A percentile compares a stretch with the other conserved stretches of the same genome.
These are phyloP conservation scores for Chironomus tentans DNA, from an alignment of 2,888 invertebrate genomes.

Conservation along the genomic window DNA sequence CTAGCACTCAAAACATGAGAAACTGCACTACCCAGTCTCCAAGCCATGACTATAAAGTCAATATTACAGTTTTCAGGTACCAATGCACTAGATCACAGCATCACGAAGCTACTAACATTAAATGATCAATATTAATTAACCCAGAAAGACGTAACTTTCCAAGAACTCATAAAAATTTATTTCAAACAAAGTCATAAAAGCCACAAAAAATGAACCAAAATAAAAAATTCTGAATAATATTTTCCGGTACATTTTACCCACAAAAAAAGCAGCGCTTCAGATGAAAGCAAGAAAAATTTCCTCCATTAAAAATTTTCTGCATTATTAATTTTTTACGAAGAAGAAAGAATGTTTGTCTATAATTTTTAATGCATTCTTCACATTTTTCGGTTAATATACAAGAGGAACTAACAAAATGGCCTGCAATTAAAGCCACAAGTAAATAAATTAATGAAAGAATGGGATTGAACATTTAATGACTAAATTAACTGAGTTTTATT, in stretches of 20 bases:
- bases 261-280: background rate
- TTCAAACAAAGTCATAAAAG: no score
- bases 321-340: constrained; percentile 10
- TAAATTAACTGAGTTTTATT: constrained; percentile 3
- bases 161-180: no score
- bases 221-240: background rate
- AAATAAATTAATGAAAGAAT: no score
- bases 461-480: background rate
- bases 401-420: background rate
- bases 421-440: no score
- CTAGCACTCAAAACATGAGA: no score
- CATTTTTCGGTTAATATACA: background rate
- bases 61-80: no score
- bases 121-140: no score
- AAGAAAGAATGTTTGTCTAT: background rate
- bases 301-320: constrained; percentile 18
- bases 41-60: no score
- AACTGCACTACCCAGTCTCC: no score
- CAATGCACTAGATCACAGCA: no score
- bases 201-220: background rate
- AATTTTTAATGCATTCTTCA: background rate
- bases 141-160: no score
- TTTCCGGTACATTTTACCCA: background rate
- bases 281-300: background rate
- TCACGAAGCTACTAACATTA: no score